Conservation (phyloP, 2,888 invertebrate genomes). For the Sisyra terminalis region DNA sequence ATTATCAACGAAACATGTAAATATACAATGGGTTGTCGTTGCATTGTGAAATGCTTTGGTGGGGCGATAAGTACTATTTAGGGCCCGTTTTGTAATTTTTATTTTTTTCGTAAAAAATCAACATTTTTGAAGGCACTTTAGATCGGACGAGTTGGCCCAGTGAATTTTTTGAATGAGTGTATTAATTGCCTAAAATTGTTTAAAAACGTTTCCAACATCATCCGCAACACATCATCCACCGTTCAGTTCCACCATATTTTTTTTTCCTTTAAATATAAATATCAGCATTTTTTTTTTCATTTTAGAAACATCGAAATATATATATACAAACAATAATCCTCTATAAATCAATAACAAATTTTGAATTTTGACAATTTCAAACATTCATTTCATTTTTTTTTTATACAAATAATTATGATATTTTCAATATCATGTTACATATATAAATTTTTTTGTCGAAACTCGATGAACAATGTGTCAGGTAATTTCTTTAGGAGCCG, state of each 20-base stretch:
- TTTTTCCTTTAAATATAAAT: constrained; percentile 12
- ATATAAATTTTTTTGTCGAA: not conserved
- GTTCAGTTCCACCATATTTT: constrained; percentile 22
- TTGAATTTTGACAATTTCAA: constrained; percentile 5
- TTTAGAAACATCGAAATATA: constrained; percentile 15
- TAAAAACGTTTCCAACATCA: constrained; percentile 3
- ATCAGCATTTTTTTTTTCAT: constrained; percentile 11
- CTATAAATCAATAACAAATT: constrained; percentile 6
- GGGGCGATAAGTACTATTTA: constrained; percentile 69
- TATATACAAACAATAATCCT: constrained; percentile 6
- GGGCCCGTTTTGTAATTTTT: constrained; percentile 70
- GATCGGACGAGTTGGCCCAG: constrained; percentile 89
- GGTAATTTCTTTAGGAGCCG: not conserved
- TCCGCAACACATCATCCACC: not conserved
- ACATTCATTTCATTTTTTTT: not conserved
- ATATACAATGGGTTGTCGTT: constrained; percentile 25
- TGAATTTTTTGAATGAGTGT: constrained; percentile 49
- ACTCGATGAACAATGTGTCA: not conserved
- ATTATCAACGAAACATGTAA: constrained; percentile 27
- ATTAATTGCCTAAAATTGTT: constrained; percentile 20
- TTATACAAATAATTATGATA: constrained; percentile 6
- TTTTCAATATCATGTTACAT: constrained; percentile 10
- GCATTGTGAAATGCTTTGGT: constrained; percentile 33
- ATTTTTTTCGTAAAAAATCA: constrained; percentile 71
- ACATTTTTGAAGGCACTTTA: constrained; percentile 84